Evolutionary conservation across 2,888 invertebrate genomes (phyloP), one percentile per base, ranked within the genome.

Genomic region (Troides aeacus): DNA sequence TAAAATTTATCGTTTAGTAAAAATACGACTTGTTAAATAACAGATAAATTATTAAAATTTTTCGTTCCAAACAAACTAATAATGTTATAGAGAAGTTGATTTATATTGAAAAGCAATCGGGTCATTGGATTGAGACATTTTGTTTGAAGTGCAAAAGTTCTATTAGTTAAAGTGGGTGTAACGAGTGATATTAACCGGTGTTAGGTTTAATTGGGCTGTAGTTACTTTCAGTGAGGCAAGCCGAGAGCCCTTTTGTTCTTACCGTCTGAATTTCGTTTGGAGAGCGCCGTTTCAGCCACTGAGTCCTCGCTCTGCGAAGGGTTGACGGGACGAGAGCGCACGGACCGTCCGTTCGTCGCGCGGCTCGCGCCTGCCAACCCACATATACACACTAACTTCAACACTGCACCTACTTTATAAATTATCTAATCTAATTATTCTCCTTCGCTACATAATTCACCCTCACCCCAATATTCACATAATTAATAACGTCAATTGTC

Each of bases 211-310:
- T 84, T 80, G 80, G 83, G 81, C 79, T 79, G 82, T 79, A 78
- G 76, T 72, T 75, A 76, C 77, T 78, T 74, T 66, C 21, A 63
- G 46, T 68, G 74, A 74, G 74, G 72, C 72, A 76, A 77, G 73
- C 69, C 72, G 71, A 74, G 71, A 79, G 79, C 81, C 80, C 71
- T 70, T 73, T 69, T 70, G 70, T 72, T 94, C 96, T 95, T 95
- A 97, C 96, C 96, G 92, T 96, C 96, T 80, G 96, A 96, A 93
- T 95, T 96, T 93, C 95, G 95, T 93, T 96, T 96, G 88, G 95
- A 95, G 89, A 96, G 93, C 84, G 95, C 95, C 81, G 95, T 96
- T 89, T 96, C 96, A 78, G 95, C 94, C 84, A 96, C 95, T 77
- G 96, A 96, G 93, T 97, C 97, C 93, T 96, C 96, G 92, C 96